Conservation (phyloP, 2,888 invertebrate species). For the Diploptera punctata region DNA sequence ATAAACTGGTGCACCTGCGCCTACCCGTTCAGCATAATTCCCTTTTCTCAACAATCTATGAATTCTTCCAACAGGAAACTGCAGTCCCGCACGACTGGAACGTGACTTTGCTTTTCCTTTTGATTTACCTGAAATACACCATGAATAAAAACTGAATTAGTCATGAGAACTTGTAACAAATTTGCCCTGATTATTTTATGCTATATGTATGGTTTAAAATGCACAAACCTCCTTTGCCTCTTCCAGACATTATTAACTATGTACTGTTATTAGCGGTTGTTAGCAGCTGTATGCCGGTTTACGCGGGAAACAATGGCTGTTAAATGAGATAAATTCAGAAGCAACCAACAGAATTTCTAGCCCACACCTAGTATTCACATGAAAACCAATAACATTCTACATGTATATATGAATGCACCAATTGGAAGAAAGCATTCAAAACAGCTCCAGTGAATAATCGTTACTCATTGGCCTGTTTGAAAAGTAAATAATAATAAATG, state of each 20-base stretch:
- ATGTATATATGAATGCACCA: neutral
- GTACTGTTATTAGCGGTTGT: neutral
- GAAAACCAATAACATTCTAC: neutral
- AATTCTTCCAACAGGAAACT: constrained; percentile 64
- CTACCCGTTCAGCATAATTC: constrained; percentile 65
- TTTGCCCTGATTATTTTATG: too few species aligned
- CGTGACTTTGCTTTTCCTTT: constrained; percentile 50
- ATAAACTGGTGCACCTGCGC: constrained; percentile 62
- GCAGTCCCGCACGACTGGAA: constrained; percentile 60
- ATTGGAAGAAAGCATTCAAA: too few species aligned
- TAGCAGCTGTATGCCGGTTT: neutral
- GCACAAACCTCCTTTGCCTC: constrained; percentile 29
- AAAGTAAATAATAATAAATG: too few species aligned
- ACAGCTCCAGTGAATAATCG: too few species aligned
- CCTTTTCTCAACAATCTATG: constrained; percentile 65
- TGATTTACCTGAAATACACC: constrained; percentile 39
- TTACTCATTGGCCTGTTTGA: too few species aligned
- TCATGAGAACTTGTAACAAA: too few species aligned
- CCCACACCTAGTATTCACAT: neutral
- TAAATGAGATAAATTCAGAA: too few species aligned
- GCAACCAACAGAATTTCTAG: neutral
- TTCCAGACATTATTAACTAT: constrained; percentile 24
- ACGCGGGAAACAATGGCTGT: neutral
- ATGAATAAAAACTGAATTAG: too few species aligned
- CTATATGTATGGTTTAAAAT: too few species aligned